Base-by-base conservation (phyloP, 2,888 invertebrate species). In the Scaeva pyrastri region DNA sequence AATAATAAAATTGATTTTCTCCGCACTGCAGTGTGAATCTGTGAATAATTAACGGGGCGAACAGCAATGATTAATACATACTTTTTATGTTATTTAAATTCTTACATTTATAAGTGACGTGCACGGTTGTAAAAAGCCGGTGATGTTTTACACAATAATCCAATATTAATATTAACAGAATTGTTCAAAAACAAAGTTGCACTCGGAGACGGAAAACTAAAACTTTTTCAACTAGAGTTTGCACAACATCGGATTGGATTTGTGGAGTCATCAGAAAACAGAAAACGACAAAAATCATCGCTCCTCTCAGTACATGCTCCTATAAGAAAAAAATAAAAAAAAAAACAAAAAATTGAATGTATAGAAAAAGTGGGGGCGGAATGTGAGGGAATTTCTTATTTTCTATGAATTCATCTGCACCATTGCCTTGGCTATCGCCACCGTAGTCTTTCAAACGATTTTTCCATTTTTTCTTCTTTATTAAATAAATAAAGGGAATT, bases 71-170 rank as follows among this genome's bases (percentile, higher is more conserved):
- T 80, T 76, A 52, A 50, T 68, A 68, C 52, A 68, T 23, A 68
- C 72, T 66, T 76, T 73, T 80, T 80, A 62, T 62, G 72, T 80
- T 52, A 50, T 73, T 85, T 66, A 19, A 48, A 8, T 48, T 66
- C 21, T 60, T 41, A 12, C 31, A 36, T 16, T 45, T 45, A 45
- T 45, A 77, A 85, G 80, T 76, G 85, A 80, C 80, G 80, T 85
- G 80, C 80, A 85, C 73, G 73, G 62, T 79, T 62, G 73, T 76
- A 80, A 85, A 85, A 85, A 75, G 85, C 85, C 85, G 85, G 80
- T 75, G 85, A 48, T 85, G 43, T 62, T 43, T 21, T 12, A 56
- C n/a, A 72, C 52, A 70, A 73, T 62, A 64, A 56, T 75, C 26
- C 70, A 58, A 41, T 16, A 31, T 43, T 16, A 66, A 43, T 10